Evolutionary conservation across 35 echinoderm and acorn worm genomes (phyloP).

Genomic region (Holothuria glaberrima): DNA sequence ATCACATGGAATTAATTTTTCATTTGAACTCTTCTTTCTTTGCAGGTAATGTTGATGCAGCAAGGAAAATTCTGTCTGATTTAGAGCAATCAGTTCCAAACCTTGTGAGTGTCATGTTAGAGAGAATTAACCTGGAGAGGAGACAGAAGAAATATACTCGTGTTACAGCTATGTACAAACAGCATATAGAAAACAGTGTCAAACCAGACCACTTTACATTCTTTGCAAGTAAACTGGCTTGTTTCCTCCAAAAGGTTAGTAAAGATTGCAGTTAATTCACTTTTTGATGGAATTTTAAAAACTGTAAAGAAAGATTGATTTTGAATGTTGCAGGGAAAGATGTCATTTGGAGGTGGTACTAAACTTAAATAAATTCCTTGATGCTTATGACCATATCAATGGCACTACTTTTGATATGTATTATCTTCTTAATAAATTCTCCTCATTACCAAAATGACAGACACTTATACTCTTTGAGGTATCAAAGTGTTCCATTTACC

Average conservation of each 20-base stretch:
- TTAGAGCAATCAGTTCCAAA: slow-evolving; percentile 66
- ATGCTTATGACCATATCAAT: too few relatives aligned
- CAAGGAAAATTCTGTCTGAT: slow-evolving; percentile 75
- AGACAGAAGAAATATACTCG: slow-evolving; percentile 62
- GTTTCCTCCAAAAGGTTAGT: slow-evolving; percentile 86
- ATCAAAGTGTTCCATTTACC: too few relatives aligned
- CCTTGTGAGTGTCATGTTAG: slow-evolving; percentile 68
- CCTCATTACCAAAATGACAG: too few relatives aligned
- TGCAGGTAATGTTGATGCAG: slow-evolving; percentile 73
- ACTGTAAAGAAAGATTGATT: too few relatives aligned
- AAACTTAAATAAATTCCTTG: too few relatives aligned
- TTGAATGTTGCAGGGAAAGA: too few relatives aligned
- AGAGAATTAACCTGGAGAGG: slow-evolving; percentile 86
- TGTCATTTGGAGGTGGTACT: too few relatives aligned
- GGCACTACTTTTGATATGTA: too few relatives aligned
- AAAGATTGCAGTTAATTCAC: too few relatives aligned
- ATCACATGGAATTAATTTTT: neutral
- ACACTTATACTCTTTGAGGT: too few relatives aligned
- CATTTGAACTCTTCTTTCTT: neutral
- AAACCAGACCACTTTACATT: slow-evolving; percentile 66
- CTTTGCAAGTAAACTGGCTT: slow-evolving; percentile 75
- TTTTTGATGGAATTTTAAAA: too few relatives aligned
- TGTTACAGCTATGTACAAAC: slow-evolving; percentile 64
- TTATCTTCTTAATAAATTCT: too few relatives aligned
- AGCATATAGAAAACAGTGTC: slow-evolving; percentile 47